A percentile compares a stretch with the other conserved stretches of the same genome.
Evolutionary conservation across 2,888 invertebrate genomes (phyloP).

Genomic region (Rhorus exstirpatorius): DNA sequence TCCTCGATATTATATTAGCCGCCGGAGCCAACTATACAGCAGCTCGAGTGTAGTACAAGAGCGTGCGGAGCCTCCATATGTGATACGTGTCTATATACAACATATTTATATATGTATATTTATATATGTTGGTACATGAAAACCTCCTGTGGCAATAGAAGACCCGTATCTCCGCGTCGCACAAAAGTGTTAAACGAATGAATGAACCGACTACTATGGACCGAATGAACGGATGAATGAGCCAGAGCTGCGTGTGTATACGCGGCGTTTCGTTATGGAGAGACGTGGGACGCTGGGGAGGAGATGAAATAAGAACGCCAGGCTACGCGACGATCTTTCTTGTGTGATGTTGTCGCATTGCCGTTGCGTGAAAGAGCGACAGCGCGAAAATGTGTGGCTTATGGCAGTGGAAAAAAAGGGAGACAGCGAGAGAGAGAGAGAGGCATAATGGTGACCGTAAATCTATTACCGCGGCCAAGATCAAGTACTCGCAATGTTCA

Average conservation of each 20-base stretch:
- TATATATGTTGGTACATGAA: slow-evolving; percentile 24
- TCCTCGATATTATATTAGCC: slow-evolving; percentile 31
- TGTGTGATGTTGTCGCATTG: slow-evolving; percentile 10
- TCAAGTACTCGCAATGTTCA: too few relatives aligned
- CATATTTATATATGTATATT: slow-evolving; percentile 4
- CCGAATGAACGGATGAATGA: slow-evolving; percentile 79
- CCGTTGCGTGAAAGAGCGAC: slow-evolving; percentile 19
- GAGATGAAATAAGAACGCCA: slow-evolving; percentile 61
- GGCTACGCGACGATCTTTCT: slow-evolving; percentile 20
- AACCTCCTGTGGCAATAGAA: slow-evolving; percentile 74
- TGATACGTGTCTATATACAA: slow-evolving; percentile 11
- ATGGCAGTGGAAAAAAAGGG: background rate
- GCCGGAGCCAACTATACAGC: slow-evolving; percentile 44
- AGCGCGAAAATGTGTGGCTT: background rate
- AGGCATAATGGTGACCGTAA: too few relatives aligned
- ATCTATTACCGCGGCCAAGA: too few relatives aligned
- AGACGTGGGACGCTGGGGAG: slow-evolving; percentile 49
- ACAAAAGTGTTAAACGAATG: slow-evolving; percentile 85
- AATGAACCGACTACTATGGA: slow-evolving; percentile 75
- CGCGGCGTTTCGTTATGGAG: slow-evolving; percentile 61
- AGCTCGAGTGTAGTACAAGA: slow-evolving; percentile 9
- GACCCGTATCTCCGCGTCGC: slow-evolving; percentile 83
- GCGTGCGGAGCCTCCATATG: background rate
- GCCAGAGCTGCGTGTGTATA: slow-evolving; percentile 64
- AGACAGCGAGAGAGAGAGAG: background rate